phyloP scores from a whole-genome alignment of 2,113 vertebrate species.

The Sula dactylatra region DNA sequence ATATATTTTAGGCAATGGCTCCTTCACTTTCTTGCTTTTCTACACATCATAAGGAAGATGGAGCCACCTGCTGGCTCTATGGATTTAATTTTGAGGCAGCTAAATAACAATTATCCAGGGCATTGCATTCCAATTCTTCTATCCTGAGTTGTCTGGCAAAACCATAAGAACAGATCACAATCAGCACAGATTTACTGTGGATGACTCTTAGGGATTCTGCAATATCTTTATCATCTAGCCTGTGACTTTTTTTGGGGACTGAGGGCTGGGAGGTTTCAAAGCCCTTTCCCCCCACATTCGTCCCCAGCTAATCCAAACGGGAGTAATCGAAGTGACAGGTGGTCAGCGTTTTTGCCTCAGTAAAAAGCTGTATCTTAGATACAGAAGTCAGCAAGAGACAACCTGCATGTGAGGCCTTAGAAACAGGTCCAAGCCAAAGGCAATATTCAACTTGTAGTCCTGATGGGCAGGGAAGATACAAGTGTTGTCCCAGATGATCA shows the following conservation, averaged over 20 bases:
- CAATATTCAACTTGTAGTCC: neutral
- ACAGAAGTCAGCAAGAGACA: neutral
- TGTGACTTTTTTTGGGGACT: neutral
- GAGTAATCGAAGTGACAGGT: neutral
- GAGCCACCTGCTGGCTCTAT: constrained; percentile 41
- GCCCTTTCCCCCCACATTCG: neutral
- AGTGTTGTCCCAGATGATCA: neutral
- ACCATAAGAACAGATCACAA: neutral
- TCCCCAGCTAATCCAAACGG: neutral
- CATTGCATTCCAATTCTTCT: neutral
- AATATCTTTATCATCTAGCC: no score
- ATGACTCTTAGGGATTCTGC: neutral
- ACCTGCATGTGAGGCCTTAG: neutral
- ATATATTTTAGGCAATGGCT: accelerated
- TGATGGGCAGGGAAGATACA: neutral
- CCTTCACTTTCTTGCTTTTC: neutral
- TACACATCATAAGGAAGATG: neutral
- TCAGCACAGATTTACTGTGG: neutral
- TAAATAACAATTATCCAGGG: neutral
- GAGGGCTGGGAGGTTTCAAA: neutral
- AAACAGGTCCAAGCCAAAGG: neutral
- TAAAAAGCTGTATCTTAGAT: neutral
- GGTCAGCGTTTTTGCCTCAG: neutral
- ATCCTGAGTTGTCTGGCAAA: neutral
- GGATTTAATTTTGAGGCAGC: neutral